Evolutionary conservation across 2,888 invertebrate genomes (phyloP), one percentile per base, ranked within the genome.

Genomic region (Meganola albula): DNA sequence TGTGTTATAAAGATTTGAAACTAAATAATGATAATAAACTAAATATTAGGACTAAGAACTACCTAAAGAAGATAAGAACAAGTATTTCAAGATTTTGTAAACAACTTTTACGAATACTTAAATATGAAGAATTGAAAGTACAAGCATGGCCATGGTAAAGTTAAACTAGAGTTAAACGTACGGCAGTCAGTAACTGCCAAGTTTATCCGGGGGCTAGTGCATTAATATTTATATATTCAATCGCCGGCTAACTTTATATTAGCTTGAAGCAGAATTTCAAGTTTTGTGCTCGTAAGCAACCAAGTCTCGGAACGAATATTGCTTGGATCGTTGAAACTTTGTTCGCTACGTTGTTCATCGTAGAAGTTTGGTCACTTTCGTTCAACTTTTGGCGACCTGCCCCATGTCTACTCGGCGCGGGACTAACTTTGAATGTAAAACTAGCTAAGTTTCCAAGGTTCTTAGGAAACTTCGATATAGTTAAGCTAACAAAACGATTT

Each of bases 391-490:
- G n/a, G 48, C 65, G 58, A 68, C 54, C 57, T 59, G 50, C 52
- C 52, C 34, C 40, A 37, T 41, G 45, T 24, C 37, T 42, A 48
- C n/a, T n/a, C n/a, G n/a, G 50, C 34, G 32, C 37, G 50, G 52
- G 58, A 54, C 45, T 50, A 68, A 75, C 69, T 77, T 66, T 65
- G 62, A 71, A 72, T 65, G 53, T 52, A 57, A 58, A 75, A 74
- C 72, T 68, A 69, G 57, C 57, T 55, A 53, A 70, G 63, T 69
- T 72, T 51, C 68, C 72, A 75, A 78, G 74, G 74, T 72, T 74
- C 60, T 51, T 52, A 54, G 44, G 44, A n/a, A 42, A 63, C 53
- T 60, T 56, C 43, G 48, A 41, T 55, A 38, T 44, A 47, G 42
- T 46, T 44, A 39, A 36, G 57, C 61, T 67, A 69, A 71, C 69